phyloP scores from a whole-genome alignment of 92 coral and sea anemone species.

The Epizoanthus scotinus region DNA sequence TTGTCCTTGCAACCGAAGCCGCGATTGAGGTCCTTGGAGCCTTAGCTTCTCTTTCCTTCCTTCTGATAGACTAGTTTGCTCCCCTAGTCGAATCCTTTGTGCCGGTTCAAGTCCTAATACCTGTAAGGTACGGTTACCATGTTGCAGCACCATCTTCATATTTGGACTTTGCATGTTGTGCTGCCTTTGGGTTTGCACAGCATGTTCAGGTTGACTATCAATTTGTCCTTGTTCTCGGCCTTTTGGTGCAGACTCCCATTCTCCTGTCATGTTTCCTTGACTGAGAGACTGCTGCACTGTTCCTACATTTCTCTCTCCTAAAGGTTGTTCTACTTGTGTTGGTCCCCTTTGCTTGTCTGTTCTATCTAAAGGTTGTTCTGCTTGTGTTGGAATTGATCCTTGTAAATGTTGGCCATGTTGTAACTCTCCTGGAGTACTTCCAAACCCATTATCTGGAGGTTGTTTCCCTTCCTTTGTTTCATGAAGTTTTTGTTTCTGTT shows the following conservation, averaged over 20 bases:
- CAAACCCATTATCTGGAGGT: too few species aligned
- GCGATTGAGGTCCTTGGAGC: neutral
- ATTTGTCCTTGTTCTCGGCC: neutral
- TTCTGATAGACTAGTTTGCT: neutral
- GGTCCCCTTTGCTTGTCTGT: too few species aligned
- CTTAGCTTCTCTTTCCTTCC: neutral
- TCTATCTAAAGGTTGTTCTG: too few species aligned
- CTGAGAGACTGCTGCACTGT: too few species aligned
- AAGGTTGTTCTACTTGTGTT: too few species aligned
- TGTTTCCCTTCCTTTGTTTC: neutral
- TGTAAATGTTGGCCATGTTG: too few species aligned
- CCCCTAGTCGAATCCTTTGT: neutral
- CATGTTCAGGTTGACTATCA: too few species aligned
- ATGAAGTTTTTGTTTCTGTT: neutral
- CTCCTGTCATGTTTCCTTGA: neutral
- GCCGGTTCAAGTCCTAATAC: neutral
- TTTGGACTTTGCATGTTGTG: neutral
- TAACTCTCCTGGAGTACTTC: too few species aligned
- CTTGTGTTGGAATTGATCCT: too few species aligned
- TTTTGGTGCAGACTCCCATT: neutral
- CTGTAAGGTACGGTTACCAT: neutral
- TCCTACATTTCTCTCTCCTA: too few species aligned
- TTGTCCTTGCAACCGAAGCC: too few species aligned
- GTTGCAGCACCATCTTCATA: neutral
- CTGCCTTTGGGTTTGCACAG: neutral